Evolutionary conservation across 2,888 invertebrate genomes (phyloP), one percentile per base, ranked within the genome.

Genomic region (Pyralis farinalis): DNA sequence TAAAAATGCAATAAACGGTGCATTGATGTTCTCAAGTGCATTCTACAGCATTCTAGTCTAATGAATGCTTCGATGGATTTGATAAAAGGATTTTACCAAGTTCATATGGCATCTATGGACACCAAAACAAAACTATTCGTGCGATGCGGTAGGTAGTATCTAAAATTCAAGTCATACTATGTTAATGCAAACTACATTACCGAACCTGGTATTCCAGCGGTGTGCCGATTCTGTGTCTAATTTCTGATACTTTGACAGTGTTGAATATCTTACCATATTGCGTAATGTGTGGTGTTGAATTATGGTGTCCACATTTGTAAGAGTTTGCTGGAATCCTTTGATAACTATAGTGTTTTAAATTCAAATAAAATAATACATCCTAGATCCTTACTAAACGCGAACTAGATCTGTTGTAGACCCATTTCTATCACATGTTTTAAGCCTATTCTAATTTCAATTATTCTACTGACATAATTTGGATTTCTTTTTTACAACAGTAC

Each of bases 121-220:
- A 71, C 63, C 69, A 72, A 73, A 76, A 61, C 63, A 63, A 70
- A 73, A 63, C 72, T 68, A 61, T 47, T 54, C 80, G 84, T 82
- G 83, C 82, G 72, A 47, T 47, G 47, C 27, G 47, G 20, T 29
- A 28, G 56, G 55, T 70, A 66, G 63, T 71, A 49, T 58, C 67
- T 72, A 71, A 53, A 44, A 45, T 56, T 55, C 59, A 62, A 50
- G 54, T 60, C 64, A 64, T 66, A 58, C 67, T 68, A 61, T 63
- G 73, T 78, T 80, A 79, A 64, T 66, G 49, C 67, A 69, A 74
- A 70, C 76, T 75, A 77, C 74, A 65, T 75, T 78, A 80, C 76
- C 79, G 49, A 54, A 37, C 44, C 25, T 25, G 25, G 37, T 42
- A 47, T 40, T 65, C 61, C 65, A 56, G 48, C 55, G 59, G 43